phyloP scores from a whole-genome alignment of 2,797 vertebrate genomes.

The Protonibea diacanthus region DNA sequence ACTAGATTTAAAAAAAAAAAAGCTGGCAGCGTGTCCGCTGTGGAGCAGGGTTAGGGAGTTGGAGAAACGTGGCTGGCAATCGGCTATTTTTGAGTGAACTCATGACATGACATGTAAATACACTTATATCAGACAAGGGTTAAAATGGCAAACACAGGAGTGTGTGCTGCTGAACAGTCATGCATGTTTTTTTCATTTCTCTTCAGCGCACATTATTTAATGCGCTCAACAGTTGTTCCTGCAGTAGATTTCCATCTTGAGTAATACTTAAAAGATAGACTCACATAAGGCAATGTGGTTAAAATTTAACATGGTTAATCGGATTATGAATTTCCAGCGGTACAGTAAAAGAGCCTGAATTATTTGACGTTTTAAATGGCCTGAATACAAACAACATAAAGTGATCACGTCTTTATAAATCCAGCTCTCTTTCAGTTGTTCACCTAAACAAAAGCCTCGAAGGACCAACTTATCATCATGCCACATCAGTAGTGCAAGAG shows the following conservation, averaged over 20 bases:
- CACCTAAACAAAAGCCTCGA: slow-evolving; percentile 65
- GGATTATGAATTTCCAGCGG: slow-evolving; percentile 72
- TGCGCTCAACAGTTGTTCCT: slow-evolving; percentile 68
- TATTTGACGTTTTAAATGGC: slow-evolving; percentile 72
- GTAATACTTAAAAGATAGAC: slow-evolving; percentile 58
- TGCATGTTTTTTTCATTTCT: background rate
- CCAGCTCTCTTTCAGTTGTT: slow-evolving; percentile 51
- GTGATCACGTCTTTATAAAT: slow-evolving; percentile 70
- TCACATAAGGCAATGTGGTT: slow-evolving; percentile 73
- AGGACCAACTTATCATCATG: slow-evolving; percentile 72
- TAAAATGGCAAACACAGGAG: slow-evolving; percentile 43
- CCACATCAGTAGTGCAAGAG: slow-evolving; percentile 70
- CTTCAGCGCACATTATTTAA: slow-evolving; percentile 38
- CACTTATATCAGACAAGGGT: slow-evolving; percentile 41
- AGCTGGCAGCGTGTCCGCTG: slow-evolving; percentile 66
- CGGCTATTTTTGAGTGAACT: slow-evolving; percentile 44
- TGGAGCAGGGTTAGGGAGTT: slow-evolving; percentile 50
- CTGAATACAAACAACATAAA: slow-evolving; percentile 75
- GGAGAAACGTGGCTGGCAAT: slow-evolving; percentile 54
- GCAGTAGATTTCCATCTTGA: slow-evolving; percentile 65
- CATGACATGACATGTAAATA: slow-evolving; percentile 66
- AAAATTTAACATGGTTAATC: slow-evolving; percentile 73
- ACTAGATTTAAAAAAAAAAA: slow-evolving; percentile 66
- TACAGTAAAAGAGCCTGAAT: slow-evolving; percentile 57
- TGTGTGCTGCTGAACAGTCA: slow-evolving; percentile 23